Evolutionary conservation across 2,888 invertebrate genomes (phyloP).

Genomic region (Coremacera marginata): DNA sequence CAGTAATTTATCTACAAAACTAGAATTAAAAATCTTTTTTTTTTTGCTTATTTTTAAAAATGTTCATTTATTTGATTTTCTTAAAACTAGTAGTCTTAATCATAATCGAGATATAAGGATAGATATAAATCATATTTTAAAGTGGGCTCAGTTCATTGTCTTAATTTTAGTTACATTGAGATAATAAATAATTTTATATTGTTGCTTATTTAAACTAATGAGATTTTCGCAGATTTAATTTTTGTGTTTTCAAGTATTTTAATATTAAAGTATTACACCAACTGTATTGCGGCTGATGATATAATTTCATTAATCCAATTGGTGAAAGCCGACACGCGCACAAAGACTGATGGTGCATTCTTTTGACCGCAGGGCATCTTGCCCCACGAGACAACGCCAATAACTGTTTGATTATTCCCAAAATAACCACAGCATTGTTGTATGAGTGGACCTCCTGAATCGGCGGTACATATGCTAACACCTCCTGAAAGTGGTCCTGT

Average conservation of each 20-base stretch:
- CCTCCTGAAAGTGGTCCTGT: constrained; percentile 66
- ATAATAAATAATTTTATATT: background rate
- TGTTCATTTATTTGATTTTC: background rate
- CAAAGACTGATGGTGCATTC: constrained; percentile 70
- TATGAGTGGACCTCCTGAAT: constrained; percentile 66
- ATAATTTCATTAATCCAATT: constrained; percentile 67
- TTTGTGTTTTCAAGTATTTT: background rate
- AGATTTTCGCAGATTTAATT: constrained; percentile 15
- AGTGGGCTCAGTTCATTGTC: background rate
- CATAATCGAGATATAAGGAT: background rate
- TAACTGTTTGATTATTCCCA: constrained; percentile 56
- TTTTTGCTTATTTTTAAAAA: background rate
- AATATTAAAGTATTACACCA: no score
- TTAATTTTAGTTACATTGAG: background rate
- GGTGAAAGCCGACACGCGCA: constrained; percentile 69
- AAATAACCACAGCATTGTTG: constrained; percentile 58
- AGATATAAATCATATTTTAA: background rate
- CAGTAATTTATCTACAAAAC: background rate
- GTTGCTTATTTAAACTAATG: constrained; percentile 3
- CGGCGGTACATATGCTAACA: constrained; percentile 65
- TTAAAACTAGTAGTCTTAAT: background rate
- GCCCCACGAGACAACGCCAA: constrained; percentile 72
- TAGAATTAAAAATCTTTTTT: background rate
- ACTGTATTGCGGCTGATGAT: constrained; percentile 51
- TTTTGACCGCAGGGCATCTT: constrained; percentile 68